phyloP scores from a whole-genome alignment of 92 coral and sea anemone species.

The Palythoa grandiflora region DNA sequence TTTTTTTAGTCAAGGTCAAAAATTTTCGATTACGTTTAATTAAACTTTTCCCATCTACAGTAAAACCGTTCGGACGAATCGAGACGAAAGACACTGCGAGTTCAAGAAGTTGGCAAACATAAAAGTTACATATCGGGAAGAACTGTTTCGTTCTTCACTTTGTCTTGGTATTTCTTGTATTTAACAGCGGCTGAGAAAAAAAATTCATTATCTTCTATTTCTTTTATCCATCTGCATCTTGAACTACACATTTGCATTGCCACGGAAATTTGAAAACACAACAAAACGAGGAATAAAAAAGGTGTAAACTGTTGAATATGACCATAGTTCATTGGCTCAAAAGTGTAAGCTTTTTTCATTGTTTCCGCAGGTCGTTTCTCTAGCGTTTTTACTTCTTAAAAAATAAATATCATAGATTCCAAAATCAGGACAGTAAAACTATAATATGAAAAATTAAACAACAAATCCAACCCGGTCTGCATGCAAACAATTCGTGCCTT shows the following conservation, averaged over 20 bases:
- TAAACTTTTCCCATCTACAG: not conserved
- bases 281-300: not conserved
- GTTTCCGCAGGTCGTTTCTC: not conserved
- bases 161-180: not conserved
- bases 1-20: not conserved
- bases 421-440: not conserved
- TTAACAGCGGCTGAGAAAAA: not conserved
- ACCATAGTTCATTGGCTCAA: slow-evolving; percentile 14
- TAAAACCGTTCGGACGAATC: not conserved
- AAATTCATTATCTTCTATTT: not conserved
- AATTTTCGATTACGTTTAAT: not conserved
- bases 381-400: not conserved
- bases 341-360: not conserved
- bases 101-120: too few relatives aligned
- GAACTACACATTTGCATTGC: not conserved
- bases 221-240: not conserved
- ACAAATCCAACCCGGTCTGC: not conserved
- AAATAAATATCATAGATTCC: not conserved
- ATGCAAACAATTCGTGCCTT: not conserved
- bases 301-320: not conserved
- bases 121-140: too few relatives aligned
- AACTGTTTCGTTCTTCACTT: not conserved
- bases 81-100: not conserved
- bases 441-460: not conserved
- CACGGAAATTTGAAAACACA: not conserved